These are phyloP conservation scores for Drosophila busckii DNA, from an alignment of 1,140 invertebrate species.

Conservation along the genomic window DNA sequence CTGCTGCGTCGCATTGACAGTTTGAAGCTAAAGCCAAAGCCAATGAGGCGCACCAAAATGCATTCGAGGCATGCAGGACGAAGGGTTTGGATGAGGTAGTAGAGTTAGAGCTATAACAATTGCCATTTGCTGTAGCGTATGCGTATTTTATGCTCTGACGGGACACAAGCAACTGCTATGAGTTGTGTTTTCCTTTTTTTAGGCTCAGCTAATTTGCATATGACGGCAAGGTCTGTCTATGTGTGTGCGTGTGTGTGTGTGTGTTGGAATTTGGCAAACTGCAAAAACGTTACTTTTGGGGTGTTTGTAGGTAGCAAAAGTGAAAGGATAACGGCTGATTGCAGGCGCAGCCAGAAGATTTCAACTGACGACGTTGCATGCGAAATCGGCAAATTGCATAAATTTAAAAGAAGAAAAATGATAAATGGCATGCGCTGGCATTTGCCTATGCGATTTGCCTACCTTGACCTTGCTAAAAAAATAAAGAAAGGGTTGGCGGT, in stretches of 20 bases:
- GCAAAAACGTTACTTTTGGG: no score
- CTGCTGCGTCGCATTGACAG: conserved; percentile 54
- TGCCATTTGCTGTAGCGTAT: conserved; percentile 51
- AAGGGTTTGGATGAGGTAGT: background rate
- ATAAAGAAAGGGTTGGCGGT: conserved; percentile 30
- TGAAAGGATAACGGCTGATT: conserved; percentile 58
- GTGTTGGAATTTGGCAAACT: conserved; percentile 69
- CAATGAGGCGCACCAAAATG: conserved; percentile 74
- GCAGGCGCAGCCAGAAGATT: conserved; percentile 24
- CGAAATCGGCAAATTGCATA: conserved; percentile 56
- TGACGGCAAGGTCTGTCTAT: conserved; percentile 41
- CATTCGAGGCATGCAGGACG: conserved; percentile 47
- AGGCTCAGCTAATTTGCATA: conserved; percentile 63
- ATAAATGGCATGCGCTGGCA: conserved; percentile 53
- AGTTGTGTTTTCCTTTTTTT: conserved; percentile 49
- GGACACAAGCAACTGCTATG: conserved; percentile 37
- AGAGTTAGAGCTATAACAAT: conserved; percentile 30
- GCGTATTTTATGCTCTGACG: conserved; percentile 53
- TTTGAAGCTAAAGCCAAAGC: conserved; percentile 40
- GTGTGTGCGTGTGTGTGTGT: conserved; percentile 37
- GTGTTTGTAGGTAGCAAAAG: conserved; percentile 61
- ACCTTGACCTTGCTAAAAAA: conserved; percentile 54
- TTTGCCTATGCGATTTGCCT: conserved; percentile 57
- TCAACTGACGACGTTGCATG: conserved; percentile 62
- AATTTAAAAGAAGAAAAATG: conserved; percentile 53